A percentile compares a stretch with the other conserved stretches of the same genome.
These are phyloP conservation scores for Lucifuga dentata DNA, from an alignment of 2,113 vertebrate species.

Conservation along the genomic window DNA sequence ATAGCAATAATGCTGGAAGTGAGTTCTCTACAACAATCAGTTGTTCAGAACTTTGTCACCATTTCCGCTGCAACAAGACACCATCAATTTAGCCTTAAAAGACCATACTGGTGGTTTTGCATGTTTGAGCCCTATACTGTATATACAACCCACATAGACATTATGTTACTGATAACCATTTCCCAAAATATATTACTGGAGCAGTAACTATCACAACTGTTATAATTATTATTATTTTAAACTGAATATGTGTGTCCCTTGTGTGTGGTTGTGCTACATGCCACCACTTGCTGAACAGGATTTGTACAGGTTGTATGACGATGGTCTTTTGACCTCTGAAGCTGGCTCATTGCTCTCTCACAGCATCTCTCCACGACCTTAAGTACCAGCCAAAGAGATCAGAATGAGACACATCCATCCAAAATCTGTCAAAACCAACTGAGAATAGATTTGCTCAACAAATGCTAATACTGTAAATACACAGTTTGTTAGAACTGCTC, in stretches of 20 bases:
- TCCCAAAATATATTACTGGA: no score
- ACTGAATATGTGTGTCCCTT: constrained; percentile 14
- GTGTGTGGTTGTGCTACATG: not conserved
- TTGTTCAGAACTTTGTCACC: not conserved
- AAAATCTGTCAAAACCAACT: not conserved
- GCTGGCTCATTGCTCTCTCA: constrained; percentile 32
- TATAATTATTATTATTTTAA: no score
- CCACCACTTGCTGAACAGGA: constrained; percentile 47
- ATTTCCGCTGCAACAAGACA: constrained; percentile 14
- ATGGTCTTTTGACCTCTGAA: constrained; percentile 42
- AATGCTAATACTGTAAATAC: no score
- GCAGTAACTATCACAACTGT: no score
- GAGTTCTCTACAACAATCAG: constrained; percentile 30
- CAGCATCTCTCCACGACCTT: constrained; percentile 35
- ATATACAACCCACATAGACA: constrained; percentile 16
- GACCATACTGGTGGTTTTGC: constrained; percentile 1
- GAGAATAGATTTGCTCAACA: not conserved
- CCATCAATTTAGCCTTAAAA: constrained; percentile 3
- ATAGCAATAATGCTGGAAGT: constrained; percentile 21
- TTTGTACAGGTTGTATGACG: constrained; percentile 13
- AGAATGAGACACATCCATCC: constrained; percentile 47
- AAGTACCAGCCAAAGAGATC: constrained; percentile 37
- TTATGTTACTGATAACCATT: constrained; percentile 4
- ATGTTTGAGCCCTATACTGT: not conserved
- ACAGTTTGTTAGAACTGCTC: no score